Evolutionary conservation across 1,140 invertebrate species (phyloP), one percentile per base, ranked within the genome.

Genomic region (Trichoplusia ni): DNA sequence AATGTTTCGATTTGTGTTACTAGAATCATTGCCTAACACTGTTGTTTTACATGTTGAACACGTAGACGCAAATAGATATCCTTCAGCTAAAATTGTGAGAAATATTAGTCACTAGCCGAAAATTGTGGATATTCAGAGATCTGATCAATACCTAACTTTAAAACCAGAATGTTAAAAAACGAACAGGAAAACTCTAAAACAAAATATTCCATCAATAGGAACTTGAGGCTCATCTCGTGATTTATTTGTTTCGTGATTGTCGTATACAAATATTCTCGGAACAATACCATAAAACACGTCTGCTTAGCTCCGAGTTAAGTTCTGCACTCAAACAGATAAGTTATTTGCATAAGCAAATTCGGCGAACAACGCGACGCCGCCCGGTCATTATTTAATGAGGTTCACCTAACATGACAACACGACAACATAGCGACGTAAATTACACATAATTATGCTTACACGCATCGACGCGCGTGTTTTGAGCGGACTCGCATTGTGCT

Each of bases 321-420:
- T 54, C 54, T 51, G 53, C 46, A 65, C 67, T 66, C 54, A 72
- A 63, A 77, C 53, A 47, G 37, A 58, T 16, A 59, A 64, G 56
- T 74, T 71, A 76, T 73, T 79, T 76, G 70, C 65, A 71, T 75
- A 79, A 71, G 65, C 63, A 54, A 75, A 65, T 75, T 75, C 71
- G 71, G 40, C 65, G 77, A 77, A 79, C 35, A 62, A 46, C 31
- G 13, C 0, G 2, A 4, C 51, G 56, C 66, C 65, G 64, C 61
- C 66, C 49, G 53, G 61, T 64, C 66, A 73, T 73, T 71, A 71
- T 73, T 75, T 75, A 68, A 77, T 70, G 63, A 65, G 35, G 49
- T 38, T 64, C 47, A 66, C 56, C 58, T 69, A 67, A 73, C 70
- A 67, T 65, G 67, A 72, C 66, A 69, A 60, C 69, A 42, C 49